Conservation (phyloP, 2,797 vertebrate genomes). For the Bradypus variegatus region DNA sequence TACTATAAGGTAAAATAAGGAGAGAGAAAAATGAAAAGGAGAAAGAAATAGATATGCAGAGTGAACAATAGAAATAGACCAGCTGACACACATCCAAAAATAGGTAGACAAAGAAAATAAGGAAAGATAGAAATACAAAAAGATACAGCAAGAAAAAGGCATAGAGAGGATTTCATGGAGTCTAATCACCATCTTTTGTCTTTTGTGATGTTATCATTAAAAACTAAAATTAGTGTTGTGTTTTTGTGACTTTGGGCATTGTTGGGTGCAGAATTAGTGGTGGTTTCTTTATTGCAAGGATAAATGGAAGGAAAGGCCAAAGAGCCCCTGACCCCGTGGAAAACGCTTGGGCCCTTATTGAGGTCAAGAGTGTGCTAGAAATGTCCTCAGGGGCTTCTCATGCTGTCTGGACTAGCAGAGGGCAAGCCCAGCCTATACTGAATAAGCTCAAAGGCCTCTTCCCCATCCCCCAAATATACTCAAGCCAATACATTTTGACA, state of each 20-base stretch:
- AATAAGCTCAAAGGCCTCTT: neutral
- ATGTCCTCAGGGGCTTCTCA: neutral
- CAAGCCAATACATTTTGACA: neutral
- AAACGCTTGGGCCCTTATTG: neutral
- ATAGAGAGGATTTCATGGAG: neutral
- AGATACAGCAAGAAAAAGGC: neutral
- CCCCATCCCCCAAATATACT: neutral
- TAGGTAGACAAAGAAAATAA: neutral
- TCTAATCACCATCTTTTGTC: neutral
- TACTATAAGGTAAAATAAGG: neutral
- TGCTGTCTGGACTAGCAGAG: neutral
- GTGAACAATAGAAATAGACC: neutral
- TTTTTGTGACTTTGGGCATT: neutral
- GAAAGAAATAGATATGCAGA: neutral
- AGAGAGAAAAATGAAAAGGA: neutral
- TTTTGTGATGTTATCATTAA: neutral
- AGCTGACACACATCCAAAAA: neutral
- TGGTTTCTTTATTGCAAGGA: neutral
- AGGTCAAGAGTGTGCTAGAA: neutral
- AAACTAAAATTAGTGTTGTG: neutral
- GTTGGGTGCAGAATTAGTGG: too few species aligned
- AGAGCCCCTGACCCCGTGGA: neutral
- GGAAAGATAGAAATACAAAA: neutral
- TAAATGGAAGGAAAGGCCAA: neutral
- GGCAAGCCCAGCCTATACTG: neutral